A percentile compares a stretch with the other conserved stretches of the same genome.
Evolutionary conservation across 2,797 vertebrate genomes (phyloP).

Genomic region (Xiphorhynchus erythropygius): DNA sequence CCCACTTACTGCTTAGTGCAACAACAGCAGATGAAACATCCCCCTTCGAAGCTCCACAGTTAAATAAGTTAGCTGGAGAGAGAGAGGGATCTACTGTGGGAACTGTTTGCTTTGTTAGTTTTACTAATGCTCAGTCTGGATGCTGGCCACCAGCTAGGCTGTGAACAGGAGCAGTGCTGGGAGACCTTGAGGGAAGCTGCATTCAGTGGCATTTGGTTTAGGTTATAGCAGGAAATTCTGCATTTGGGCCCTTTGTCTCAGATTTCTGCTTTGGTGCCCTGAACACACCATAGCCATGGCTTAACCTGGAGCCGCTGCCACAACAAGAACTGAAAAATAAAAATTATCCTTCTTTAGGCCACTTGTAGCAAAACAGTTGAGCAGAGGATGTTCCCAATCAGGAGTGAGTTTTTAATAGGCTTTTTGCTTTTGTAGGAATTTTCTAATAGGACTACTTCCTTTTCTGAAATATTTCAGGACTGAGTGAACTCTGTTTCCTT

Average conservation of each 20-base stretch:
- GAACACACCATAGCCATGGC: background rate
- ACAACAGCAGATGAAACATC: slow-evolving; percentile 20
- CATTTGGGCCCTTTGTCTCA: slow-evolving; percentile 27
- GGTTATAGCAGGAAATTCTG: slow-evolving; percentile 47
- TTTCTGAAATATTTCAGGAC: background rate
- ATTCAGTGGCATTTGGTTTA: slow-evolving; percentile 38
- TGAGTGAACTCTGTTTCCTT: background rate
- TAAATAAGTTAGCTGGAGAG: slow-evolving; percentile 46
- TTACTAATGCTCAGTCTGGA: slow-evolving; percentile 69
- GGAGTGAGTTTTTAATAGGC: background rate
- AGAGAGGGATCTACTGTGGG: slow-evolving; percentile 65
- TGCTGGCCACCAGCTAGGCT: slow-evolving; percentile 54
- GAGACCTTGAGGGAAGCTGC: slow-evolving; percentile 45
- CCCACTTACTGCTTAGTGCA: background rate
- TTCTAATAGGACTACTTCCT: background rate
- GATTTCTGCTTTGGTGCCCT: slow-evolving; percentile 39
- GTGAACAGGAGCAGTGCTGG: background rate
- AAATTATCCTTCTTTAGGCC: background rate
- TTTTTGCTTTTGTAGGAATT: background rate
- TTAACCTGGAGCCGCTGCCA: slow-evolving; percentile 12
- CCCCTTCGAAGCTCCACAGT: slow-evolving; percentile 2
- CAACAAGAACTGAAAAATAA: background rate
- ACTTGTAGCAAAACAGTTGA: background rate
- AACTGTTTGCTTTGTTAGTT: slow-evolving; percentile 68
- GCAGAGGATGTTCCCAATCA: background rate